Evolutionary conservation across 2,113 vertebrate genomes (phyloP), one percentile per base, ranked within the genome.

Genomic region (Zapornia atra): DNA sequence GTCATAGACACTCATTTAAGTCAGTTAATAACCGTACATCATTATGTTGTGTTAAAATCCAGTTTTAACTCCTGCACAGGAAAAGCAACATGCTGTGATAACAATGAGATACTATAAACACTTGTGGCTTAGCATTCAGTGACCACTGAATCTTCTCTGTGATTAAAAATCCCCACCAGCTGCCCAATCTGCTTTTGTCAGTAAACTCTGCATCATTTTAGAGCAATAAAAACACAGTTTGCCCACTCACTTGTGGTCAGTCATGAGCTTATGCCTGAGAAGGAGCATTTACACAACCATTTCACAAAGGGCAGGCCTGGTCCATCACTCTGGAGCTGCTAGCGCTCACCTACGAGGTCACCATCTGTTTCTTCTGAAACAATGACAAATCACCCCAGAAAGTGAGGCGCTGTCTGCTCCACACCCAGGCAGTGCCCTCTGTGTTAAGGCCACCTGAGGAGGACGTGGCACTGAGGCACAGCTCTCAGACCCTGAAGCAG

Each of bases 121-220:
- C 77, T 48, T 88, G 61, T 57, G 61, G 86, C 91, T 97, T 95
- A 96, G 78, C 69, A 60, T 71, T 60, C 83, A 86, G 72, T 46
- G 77, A 71, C 86, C 91, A 95, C 69, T 34, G 69, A 82, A 84
- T 78, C 72, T 94, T 92, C 80, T 78, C 72, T 56, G 42, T 91
- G 83, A 94, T 94, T 94, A 92, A 94, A 95, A 91, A 68, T 76
- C 72, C 57, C 56, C 56, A 68, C 64, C 80, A 94, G 83, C 83
- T 89, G 72, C 89, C 77, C 86, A 68, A 17, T 66, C 83, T 94
- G 91, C 72, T 81, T 94, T 91, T 87, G 69, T 84, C 59, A 77
- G 73, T 89, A 86, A 95, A 92, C 42, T 86, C 68, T 36, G 46
- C 18, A 2, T 46, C 82, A 86, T 84, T 96, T 86, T 34, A 29